Conservation (phyloP, 2,888 invertebrate species). For the Ceraclea dissimilis region DNA sequence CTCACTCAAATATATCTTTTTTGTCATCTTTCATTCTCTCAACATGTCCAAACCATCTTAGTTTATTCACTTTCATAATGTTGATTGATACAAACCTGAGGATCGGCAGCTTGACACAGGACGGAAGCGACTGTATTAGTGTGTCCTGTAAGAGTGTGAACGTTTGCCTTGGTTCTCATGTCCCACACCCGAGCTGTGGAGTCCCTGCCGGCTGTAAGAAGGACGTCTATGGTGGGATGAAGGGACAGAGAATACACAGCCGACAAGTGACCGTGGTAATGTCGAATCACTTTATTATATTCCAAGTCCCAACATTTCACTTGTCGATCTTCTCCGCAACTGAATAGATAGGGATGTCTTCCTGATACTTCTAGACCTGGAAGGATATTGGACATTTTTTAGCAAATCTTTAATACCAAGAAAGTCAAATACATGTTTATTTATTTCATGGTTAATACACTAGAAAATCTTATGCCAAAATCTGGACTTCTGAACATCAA, state of each 20-base stretch:
- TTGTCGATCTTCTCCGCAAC: conserved; percentile 97
- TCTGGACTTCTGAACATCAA: too few species aligned
- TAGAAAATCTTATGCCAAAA: too few species aligned
- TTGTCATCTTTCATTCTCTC: not conserved
- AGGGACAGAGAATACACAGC: conserved; percentile 90
- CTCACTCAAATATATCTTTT: too few species aligned
- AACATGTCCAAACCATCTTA: too few species aligned
- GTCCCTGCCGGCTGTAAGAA: conserved; percentile 91
- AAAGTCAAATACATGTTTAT: too few species aligned
- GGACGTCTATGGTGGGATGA: conserved; percentile 92
- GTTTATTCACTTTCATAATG: not conserved
- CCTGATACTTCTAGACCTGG: conserved; percentile 79
- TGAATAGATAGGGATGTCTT: conserved; percentile 96
- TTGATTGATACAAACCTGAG: conserved; percentile 54
- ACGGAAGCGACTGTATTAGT: conserved; percentile 96
- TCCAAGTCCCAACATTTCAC: conserved; percentile 99
- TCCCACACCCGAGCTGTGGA: conserved; percentile 98
- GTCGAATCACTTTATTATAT: conserved; percentile 95
- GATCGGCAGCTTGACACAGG: conserved; percentile 86
- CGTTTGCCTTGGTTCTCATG: conserved; percentile 97
- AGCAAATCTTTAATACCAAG: not conserved
- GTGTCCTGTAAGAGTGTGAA: conserved; percentile 93
- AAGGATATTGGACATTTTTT: not conserved
- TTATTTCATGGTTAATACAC: too few species aligned
- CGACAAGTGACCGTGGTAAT: conserved; percentile 98